Conservation (phyloP, 1,140 invertebrate species). For the Brachionus angularis region DNA sequence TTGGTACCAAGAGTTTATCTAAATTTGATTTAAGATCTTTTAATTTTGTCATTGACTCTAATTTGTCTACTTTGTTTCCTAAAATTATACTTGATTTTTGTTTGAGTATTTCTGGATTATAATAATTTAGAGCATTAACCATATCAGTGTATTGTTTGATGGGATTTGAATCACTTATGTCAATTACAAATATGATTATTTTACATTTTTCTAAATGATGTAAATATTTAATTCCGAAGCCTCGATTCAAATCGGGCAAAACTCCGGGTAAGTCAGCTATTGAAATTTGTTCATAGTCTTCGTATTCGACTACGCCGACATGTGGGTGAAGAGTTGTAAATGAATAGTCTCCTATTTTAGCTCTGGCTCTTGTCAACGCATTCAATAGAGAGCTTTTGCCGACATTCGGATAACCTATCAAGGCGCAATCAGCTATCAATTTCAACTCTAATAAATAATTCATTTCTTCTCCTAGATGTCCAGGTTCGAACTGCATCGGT, state of each 20-base stretch:
- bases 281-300: slow-evolving; percentile 63
- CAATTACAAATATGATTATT: slow-evolving; percentile 28
- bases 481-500: slow-evolving; percentile 79
- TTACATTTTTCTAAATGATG: slow-evolving; percentile 37
- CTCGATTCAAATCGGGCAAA: slow-evolving; percentile 33
- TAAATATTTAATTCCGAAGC: slow-evolving; percentile 34
- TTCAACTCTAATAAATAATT: slow-evolving; percentile 70
- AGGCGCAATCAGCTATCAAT: slow-evolving; percentile 86
- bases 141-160: slow-evolving; percentile 3
- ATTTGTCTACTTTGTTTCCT: slow-evolving; percentile 21
- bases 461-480: slow-evolving; percentile 74
- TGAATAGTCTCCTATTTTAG: slow-evolving; percentile 89
- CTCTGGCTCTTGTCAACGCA: slow-evolving; percentile 80
- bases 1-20: background rate
- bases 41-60: background rate
- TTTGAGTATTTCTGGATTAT: background rate
- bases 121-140: background rate
- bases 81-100: slow-evolving; percentile 11
- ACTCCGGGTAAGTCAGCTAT: slow-evolving; percentile 38
- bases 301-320: slow-evolving; percentile 85
- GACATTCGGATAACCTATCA: slow-evolving; percentile 92
- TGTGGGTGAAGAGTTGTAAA: slow-evolving; percentile 91
- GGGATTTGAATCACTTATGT: background rate
- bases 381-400: slow-evolving; percentile 89
- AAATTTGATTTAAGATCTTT: background rate